Percentiles rank a stretch among this genome's conserved stretches.
Evolutionary conservation across 2,888 invertebrate species (phyloP).

Genomic region (Drosophila prostipennis): DNA sequence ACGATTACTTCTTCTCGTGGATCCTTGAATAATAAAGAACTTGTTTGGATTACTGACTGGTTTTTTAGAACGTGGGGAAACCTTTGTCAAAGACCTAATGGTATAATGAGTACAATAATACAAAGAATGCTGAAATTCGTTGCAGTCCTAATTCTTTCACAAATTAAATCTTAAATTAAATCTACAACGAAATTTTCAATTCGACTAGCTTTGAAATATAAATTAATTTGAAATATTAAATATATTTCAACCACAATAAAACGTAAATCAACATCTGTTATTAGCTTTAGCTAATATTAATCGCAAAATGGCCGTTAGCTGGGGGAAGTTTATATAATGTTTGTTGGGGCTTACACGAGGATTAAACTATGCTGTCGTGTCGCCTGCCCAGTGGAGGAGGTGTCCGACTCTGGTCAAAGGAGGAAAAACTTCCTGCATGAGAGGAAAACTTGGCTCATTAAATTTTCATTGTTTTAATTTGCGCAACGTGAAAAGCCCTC

Average conservation of each 20-base stretch:
- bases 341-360: constrained; percentile 28
- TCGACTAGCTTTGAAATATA: not conserved
- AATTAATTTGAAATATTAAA: not conserved
- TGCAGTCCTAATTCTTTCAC: too few relatives aligned
- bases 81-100: too few relatives aligned
- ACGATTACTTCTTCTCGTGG: constrained; percentile 6
- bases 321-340: constrained; percentile 18
- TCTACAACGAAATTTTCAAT: not conserved
- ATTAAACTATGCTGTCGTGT: constrained; percentile 24
- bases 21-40: not conserved
- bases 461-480: constrained; percentile 74
- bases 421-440: constrained; percentile 33
- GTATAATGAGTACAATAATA: too few relatives aligned
- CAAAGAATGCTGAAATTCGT: too few relatives aligned
- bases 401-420: constrained; percentile 23
- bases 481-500: constrained; percentile 45
- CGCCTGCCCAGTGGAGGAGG: constrained; percentile 1
- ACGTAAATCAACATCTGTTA: not conserved
- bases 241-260: not conserved
- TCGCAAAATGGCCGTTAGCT: not conserved
- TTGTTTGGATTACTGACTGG: not conserved
- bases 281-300: constrained; percentile 5
- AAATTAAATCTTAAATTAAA: too few relatives aligned
- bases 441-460: constrained; percentile 62
- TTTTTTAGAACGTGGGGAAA: too few relatives aligned